Evolutionary conservation across 2,113 vertebrate genomes (phyloP).

Genomic region (Hystrix brachyura): DNA sequence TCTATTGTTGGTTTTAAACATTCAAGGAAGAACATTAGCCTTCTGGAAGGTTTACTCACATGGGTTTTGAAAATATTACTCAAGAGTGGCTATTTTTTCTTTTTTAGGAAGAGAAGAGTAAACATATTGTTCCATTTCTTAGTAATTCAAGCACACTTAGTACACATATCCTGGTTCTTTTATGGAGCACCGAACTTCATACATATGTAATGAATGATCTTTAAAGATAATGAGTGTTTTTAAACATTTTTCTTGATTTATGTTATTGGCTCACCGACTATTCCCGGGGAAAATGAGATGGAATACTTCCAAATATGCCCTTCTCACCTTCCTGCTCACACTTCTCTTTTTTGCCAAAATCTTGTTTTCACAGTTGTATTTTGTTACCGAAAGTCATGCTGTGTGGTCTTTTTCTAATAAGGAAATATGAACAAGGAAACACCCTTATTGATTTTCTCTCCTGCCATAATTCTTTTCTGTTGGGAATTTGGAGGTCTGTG

Average conservation of each 20-base stretch:
- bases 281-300: conserved; percentile 63
- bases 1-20: conserved; percentile 30
- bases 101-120: conserved; percentile 25
- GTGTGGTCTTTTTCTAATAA: conserved; percentile 76
- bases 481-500: neutral
- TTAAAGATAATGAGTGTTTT: conserved; percentile 72
- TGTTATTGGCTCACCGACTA: conserved; percentile 46
- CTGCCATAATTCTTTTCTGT: conserved; percentile 29
- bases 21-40: neutral
- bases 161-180: conserved; percentile 19
- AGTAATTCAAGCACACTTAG: conserved; percentile 33
- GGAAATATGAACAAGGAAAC: conserved; percentile 61
- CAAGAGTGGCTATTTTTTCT: neutral
- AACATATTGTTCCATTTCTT: conserved; percentile 66
- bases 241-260: conserved; percentile 70
- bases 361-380: conserved; percentile 80
- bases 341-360: conserved; percentile 72
- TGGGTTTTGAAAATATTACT: conserved; percentile 63
- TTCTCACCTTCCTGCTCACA: conserved; percentile 77
- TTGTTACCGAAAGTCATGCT: conserved; percentile 67
- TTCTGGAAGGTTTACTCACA: conserved; percentile 66
- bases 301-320: conserved; percentile 70
- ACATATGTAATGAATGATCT: conserved; percentile 45
- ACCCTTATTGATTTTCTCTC: conserved; percentile 63
- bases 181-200: neutral